Base-by-base conservation (phyloP, 2,888 invertebrate genomes). In the Andrena dorsata region DNA sequence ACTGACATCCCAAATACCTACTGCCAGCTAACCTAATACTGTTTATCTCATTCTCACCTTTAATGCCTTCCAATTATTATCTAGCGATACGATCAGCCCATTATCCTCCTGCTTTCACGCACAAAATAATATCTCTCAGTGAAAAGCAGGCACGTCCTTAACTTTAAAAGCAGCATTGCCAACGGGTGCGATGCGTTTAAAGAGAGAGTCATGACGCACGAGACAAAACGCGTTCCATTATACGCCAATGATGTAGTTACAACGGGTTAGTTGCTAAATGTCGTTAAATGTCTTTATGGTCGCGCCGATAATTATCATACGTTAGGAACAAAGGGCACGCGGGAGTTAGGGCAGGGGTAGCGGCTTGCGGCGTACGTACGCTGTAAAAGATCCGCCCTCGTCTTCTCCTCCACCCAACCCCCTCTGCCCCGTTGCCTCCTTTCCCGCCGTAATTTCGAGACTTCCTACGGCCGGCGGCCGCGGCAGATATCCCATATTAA, bases 211-310 rank as follows among this genome's bases (percentile, higher is more conserved):
- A 86, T 73, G 83, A 66, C 72, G 20, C 71, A 75, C 61, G 53
- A 58, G 76, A 63, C 82, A 82, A 82, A 80, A 84, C 71, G 81
- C 76, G 86, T 88, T 91, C 88, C 83, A 85, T 91, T 91, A 89
- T 87, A 88, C 85, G 82, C 76, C 83, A 86, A 84, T 85, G 86
- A 85, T 85, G 86, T 81, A 87, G 85, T 89, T 88, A 80, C 83
- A 84, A 78, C 82, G 79, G 81, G 83, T 80, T 82, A 87, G 83
- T 85, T 85, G 84, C 86, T 90, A 88, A 90, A 90, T 88, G 90
- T 89, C 88, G 86, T 89, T 90, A 87, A 87, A 85, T 85, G 83
- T 87, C 82, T 86, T 90, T 88, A 88, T 86, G 84, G 80, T 80
- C 80, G 75, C 80, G 81, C 84, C 82, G 89, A 90, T 90, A 88